Conservation (phyloP, 1,140 invertebrate species). For the Druon quercuslanigerum region DNA sequence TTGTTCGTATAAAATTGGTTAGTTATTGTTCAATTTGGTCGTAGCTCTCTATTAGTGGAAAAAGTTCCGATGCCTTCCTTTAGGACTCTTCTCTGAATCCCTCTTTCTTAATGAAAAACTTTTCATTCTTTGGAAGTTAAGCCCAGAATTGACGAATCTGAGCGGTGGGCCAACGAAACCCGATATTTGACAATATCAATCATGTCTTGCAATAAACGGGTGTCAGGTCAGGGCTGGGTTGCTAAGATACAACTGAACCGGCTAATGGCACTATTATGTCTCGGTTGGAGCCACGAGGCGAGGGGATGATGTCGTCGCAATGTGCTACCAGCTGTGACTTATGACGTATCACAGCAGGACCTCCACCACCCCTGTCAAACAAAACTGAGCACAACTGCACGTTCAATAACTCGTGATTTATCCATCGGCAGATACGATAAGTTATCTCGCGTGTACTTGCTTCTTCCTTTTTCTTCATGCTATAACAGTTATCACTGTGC, state of each 20-base stretch:
- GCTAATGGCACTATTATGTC: conserved; percentile 68
- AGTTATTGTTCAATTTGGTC: too few relatives aligned
- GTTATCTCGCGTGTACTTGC: conserved; percentile 14
- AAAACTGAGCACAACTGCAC: conserved; percentile 50
- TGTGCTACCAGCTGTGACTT: conserved; percentile 71
- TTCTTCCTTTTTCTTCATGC: neutral
- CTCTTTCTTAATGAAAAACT: too few relatives aligned
- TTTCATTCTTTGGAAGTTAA: too few relatives aligned
- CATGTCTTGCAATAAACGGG: conserved; percentile 65
- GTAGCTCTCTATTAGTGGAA: too few relatives aligned
- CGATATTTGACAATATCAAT: conserved; percentile 59
- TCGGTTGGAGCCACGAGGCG: conserved; percentile 47
- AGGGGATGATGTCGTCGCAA: conserved; percentile 63
- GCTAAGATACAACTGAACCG: conserved; percentile 66
- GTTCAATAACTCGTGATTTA: conserved; percentile 64
- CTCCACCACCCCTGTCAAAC: conserved; percentile 49
- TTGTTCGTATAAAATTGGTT: too few relatives aligned
- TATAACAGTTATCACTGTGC: neutral
- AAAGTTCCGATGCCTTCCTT: too few relatives aligned
- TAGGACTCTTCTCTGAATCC: too few relatives aligned
- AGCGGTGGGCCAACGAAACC: too few relatives aligned
- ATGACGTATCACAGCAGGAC: conserved; percentile 65
- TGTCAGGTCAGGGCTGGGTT: conserved; percentile 46
- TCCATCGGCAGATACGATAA: conserved; percentile 49
- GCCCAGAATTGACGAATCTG: too few relatives aligned